Percentiles rank a stretch among this genome's conserved stretches.
Evolutionary conservation across 2,888 invertebrate genomes (phyloP).

Genomic region (Capitulum mitella): DNA sequence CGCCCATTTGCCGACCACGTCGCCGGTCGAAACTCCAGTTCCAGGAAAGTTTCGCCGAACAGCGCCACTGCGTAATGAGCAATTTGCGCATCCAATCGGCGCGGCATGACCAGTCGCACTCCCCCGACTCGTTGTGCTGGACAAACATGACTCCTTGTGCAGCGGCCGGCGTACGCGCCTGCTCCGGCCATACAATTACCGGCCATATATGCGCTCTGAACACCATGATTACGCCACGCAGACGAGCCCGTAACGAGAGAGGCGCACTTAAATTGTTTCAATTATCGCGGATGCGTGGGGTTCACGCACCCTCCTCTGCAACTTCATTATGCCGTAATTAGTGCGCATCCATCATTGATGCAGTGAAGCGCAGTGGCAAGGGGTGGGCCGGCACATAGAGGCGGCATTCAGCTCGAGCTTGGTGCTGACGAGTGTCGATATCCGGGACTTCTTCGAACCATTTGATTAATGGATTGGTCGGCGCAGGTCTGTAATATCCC

Average conservation of each 20-base stretch:
- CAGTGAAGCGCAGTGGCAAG: neutral
- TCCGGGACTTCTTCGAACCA: too few relatives aligned
- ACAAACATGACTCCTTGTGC: neutral
- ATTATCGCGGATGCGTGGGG: neutral
- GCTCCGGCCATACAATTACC: neutral
- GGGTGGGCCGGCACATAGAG: too few relatives aligned
- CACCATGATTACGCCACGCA: neutral
- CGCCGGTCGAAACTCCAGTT: too few relatives aligned
- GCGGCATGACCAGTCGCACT: neutral
- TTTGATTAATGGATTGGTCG: too few relatives aligned
- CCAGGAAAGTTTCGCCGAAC: too few relatives aligned
- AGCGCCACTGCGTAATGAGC: too few relatives aligned
- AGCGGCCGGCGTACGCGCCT: neutral
- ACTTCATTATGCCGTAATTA: conserved; percentile 11
- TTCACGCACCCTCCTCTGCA: conserved; percentile 10
- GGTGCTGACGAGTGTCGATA: too few relatives aligned
- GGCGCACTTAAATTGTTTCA: neutral
- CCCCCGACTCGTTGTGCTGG: neutral
- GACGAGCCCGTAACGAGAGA: neutral
- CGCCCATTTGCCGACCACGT: too few relatives aligned
- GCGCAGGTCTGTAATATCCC: too few relatives aligned
- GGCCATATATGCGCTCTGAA: neutral
- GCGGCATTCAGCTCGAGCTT: too few relatives aligned
- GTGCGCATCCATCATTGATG: neutral
- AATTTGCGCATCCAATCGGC: neutral